These are phyloP conservation scores for Pterophyllum scalare DNA, from an alignment of 2,113 vertebrate genomes.

Conservation along the genomic window DNA sequence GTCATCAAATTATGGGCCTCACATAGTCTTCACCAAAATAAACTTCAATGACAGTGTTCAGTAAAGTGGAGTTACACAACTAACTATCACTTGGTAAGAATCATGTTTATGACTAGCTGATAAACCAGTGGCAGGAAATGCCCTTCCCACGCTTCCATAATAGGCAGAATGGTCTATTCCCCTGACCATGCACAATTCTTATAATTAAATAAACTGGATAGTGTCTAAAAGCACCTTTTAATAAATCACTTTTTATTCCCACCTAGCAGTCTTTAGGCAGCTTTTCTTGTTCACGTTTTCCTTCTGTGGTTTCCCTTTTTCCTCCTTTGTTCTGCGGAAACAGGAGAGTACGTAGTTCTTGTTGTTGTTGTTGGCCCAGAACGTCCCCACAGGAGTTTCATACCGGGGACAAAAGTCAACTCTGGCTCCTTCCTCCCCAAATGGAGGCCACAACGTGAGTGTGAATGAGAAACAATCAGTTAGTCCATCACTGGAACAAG, in stretches of 20 bases:
- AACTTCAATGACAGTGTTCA: background rate
- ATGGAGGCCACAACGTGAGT: slow-evolving; percentile 89
- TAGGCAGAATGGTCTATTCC: background rate
- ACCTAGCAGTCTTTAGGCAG: slow-evolving; percentile 91
- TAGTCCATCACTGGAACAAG: slow-evolving; percentile 84
- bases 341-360: slow-evolving; percentile 90
- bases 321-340: slow-evolving; percentile 79
- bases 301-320: slow-evolving; percentile 71
- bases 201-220: background rate
- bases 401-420: slow-evolving; percentile 96
- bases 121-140: background rate
- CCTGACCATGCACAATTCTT: background rate
- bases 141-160: background rate
- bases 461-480: slow-evolving; percentile 92
- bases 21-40: background rate
- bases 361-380: slow-evolving; percentile 93
- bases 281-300: slow-evolving; percentile 86
- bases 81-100: background rate
- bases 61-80: too few relatives aligned
- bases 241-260: slow-evolving; percentile 53
- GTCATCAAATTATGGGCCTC: background rate
- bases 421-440: slow-evolving; percentile 82
- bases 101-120: too few relatives aligned
- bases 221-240: background rate
- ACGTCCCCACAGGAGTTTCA: slow-evolving; percentile 89